A percentile compares a stretch with the other conserved stretches of the same genome.
These are phyloP conservation scores for Hoplodrina blanda DNA, from an alignment of 2,888 invertebrate species.

Conservation along the genomic window DNA sequence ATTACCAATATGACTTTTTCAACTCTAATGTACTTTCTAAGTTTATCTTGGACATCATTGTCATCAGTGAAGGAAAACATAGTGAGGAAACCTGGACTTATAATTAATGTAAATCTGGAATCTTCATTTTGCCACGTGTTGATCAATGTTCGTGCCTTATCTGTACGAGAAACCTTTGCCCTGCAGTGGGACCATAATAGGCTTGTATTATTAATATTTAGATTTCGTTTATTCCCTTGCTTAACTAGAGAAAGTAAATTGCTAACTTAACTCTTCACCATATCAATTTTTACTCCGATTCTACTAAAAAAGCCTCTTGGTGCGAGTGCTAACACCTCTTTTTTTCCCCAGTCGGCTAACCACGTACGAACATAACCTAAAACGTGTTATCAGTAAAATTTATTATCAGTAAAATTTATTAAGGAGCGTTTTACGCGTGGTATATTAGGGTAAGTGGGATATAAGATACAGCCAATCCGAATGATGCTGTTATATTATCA, in stretches of 20 bases:
- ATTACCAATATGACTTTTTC: too few relatives aligned
- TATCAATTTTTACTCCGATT: background rate
- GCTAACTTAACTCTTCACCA: background rate
- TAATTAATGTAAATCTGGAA: too few relatives aligned
- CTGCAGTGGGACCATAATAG: too few relatives aligned
- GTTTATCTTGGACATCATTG: too few relatives aligned
- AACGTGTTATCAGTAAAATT: conserved; percentile 57
- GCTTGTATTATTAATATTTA: too few relatives aligned
- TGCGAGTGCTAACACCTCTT: conserved; percentile 8
- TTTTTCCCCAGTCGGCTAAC: conserved; percentile 25
- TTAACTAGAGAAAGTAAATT: background rate
- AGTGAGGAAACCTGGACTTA: too few relatives aligned
- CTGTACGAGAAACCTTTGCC: too few relatives aligned
- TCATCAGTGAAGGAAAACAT: too few relatives aligned
- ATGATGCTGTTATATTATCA: conserved; percentile 55
- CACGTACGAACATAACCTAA: conserved; percentile 32
- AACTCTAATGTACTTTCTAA: too few relatives aligned
- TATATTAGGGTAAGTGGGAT: conserved; percentile 50
- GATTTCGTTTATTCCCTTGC: background rate
- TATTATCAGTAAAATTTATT: conserved; percentile 63
- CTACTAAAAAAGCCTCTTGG: background rate
- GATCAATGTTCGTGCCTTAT: too few relatives aligned
- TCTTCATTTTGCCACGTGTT: too few relatives aligned
- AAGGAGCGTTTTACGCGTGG: conserved; percentile 35
- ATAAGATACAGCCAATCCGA: conserved; percentile 53